These are phyloP conservation scores for Leiothrix lutea DNA, from an alignment of 2,113 vertebrate genomes.

Conservation along the genomic window DNA sequence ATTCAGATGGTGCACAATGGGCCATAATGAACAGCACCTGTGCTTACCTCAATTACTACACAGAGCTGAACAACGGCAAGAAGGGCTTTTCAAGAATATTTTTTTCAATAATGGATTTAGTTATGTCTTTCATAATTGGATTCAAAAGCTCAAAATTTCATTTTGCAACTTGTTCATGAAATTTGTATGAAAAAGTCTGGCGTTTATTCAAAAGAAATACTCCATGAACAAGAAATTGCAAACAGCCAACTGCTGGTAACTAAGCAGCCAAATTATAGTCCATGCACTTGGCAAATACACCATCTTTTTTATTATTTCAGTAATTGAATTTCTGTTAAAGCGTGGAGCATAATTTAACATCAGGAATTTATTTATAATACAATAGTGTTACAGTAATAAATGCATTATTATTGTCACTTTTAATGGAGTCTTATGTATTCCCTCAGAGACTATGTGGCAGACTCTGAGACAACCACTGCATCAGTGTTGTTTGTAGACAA, in stretches of 20 bases:
- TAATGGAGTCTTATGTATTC: constrained; percentile 76
- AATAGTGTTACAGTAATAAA: constrained; percentile 79
- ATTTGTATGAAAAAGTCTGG: constrained; percentile 76
- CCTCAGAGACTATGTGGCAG: constrained; percentile 72
- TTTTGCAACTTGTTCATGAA: constrained; percentile 81
- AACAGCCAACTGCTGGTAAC: constrained; percentile 77
- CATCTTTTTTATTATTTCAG: constrained; percentile 81
- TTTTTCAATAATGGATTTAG: constrained; percentile 78
- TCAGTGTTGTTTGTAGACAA: constrained; percentile 82
- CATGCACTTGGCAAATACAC: constrained; percentile 75
- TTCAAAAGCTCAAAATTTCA: constrained; percentile 80
- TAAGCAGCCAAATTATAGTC: constrained; percentile 80
- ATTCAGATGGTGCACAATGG: constrained; percentile 82
- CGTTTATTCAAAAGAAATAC: constrained; percentile 78
- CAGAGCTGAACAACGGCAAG: constrained; percentile 67
- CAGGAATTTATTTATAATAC: constrained; percentile 83
- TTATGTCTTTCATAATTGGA: constrained; percentile 80
- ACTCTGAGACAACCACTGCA: constrained; percentile 74
- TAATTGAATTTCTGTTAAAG: constrained; percentile 88
- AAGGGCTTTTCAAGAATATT: constrained; percentile 73
- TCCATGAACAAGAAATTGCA: constrained; percentile 73
- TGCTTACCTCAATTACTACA: constrained; percentile 80
- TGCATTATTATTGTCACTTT: constrained; percentile 82
- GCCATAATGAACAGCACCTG: constrained; percentile 84
- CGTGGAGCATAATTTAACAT: constrained; percentile 78